These are phyloP conservation scores for Tilapia sparmanii DNA, from an alignment of 2,113 vertebrate genomes.

Conservation along the genomic window DNA sequence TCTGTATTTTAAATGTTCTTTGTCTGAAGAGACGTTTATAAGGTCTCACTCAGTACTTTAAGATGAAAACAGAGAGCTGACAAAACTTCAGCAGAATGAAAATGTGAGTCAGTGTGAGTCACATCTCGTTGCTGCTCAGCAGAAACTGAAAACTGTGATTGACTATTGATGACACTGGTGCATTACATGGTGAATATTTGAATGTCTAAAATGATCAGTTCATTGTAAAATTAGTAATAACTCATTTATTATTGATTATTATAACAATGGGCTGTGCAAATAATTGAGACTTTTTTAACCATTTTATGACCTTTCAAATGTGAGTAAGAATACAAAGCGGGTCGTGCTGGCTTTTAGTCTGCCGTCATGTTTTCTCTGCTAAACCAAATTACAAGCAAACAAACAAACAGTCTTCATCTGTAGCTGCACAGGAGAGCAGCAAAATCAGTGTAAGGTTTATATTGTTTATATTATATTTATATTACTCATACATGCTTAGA, in stretches of 20 bases:
- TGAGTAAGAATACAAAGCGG: neutral
- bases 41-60: neutral
- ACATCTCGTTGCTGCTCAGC: neutral
- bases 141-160: neutral
- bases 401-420: neutral
- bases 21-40: fast-evolving
- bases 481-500: no score
- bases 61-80: neutral
- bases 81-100: neutral
- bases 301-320: neutral
- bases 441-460: neutral
- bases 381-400: neutral
- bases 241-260: neutral
- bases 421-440: neutral
- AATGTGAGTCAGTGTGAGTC: neutral
- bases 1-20: neutral
- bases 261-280: neutral
- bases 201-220: neutral
- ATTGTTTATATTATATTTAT: no score
- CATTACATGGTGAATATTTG: neutral
- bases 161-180: neutral
- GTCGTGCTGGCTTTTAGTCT: neutral
- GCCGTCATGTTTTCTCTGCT: neutral
- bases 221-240: neutral
- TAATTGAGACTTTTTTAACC: neutral